These are phyloP conservation scores for Chrysomallon squamiferum DNA, from an alignment of 1,140 invertebrate genomes.

Conservation along the genomic window DNA sequence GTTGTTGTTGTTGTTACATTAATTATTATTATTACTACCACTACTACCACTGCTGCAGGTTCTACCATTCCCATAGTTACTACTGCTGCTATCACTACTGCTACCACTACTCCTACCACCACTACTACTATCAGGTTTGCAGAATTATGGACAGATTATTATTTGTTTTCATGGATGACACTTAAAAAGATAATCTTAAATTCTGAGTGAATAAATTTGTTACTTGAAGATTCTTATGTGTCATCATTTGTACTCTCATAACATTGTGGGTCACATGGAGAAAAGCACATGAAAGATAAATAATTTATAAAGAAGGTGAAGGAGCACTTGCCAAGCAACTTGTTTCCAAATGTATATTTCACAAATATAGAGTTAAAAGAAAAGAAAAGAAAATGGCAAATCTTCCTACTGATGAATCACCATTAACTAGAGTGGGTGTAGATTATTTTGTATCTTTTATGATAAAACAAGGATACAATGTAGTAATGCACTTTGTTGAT, in stretches of 20 bases:
- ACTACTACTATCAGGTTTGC: no score
- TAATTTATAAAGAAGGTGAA: constrained; percentile 17
- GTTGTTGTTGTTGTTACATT: no score
- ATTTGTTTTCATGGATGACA: no score
- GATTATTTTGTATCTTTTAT: constrained; percentile 35
- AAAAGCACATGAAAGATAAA: constrained; percentile 12
- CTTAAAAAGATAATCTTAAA: no score
- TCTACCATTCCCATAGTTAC: no score
- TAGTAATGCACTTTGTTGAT: constrained; percentile 17
- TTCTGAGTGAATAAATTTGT: not conserved
- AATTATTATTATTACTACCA: no score
- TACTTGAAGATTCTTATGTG: constrained; percentile 16
- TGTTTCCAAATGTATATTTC: constrained; percentile 32
- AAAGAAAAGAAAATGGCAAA: constrained; percentile 30
- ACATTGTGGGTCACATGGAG: constrained; percentile 13
- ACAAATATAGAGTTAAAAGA: constrained; percentile 15
- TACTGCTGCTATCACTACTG: no score
- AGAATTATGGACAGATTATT: no score
- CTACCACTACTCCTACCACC: no score
- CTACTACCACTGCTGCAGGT: no score
- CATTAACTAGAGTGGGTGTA: constrained; percentile 24
- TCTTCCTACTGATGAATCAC: constrained; percentile 29
- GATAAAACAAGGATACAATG: constrained; percentile 15
- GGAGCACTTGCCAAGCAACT: constrained; percentile 8
- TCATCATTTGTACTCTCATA: constrained; percentile 17